phyloP scores from a whole-genome alignment of 2,888 invertebrate genomes.

The Tipula confusa region DNA sequence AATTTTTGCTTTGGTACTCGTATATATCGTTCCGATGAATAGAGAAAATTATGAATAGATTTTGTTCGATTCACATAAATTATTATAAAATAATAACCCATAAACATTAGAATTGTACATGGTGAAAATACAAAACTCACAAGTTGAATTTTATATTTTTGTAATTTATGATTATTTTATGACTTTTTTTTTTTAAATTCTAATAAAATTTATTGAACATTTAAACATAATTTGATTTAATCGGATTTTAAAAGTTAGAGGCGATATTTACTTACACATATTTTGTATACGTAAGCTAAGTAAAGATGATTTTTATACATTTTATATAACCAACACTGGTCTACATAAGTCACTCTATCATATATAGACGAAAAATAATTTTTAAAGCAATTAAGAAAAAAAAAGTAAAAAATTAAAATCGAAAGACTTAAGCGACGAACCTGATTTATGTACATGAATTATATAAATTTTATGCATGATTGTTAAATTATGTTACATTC shows the following conservation, averaged over 20 bases:
- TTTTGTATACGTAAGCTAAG: not conserved
- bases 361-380: not conserved
- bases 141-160: not conserved
- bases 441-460: not conserved
- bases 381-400: not conserved
- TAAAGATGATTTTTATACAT: not conserved
- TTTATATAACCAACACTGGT: not conserved
- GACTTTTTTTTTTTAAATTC: not conserved
- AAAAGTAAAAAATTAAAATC: not conserved
- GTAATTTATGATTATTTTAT: conserved; percentile 3
- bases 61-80: not conserved
- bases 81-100: not conserved
- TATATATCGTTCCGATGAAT: not conserved
- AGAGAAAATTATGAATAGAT: not conserved
- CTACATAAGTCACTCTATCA: not conserved
- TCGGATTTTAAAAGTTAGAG: conserved; percentile 14
- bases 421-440: not conserved
- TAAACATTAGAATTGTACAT: conserved; percentile 20
- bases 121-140: conserved; percentile 25
- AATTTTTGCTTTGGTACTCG: not conserved
- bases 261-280: not conserved
- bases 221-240: conserved; percentile 20
- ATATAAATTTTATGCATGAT: not conserved
- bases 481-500: not conserved
- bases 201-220: not conserved